Evolutionary conservation across 2,888 invertebrate genomes (phyloP), one percentile per base, ranked within the genome.

Genomic region (Pandemis cinnamomeana): DNA sequence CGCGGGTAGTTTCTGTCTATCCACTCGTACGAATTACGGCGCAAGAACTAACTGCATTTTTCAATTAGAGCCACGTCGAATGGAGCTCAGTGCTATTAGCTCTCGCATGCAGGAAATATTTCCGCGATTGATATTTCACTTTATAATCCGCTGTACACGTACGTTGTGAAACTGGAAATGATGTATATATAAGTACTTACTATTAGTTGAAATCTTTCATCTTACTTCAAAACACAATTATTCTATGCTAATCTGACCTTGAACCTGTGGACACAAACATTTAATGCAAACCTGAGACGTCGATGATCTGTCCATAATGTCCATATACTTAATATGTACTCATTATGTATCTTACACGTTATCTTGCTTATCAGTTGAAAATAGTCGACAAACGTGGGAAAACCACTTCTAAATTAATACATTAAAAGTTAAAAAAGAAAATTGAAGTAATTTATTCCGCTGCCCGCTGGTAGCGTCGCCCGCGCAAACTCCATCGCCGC

Each of bases 41-140:
- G 78, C 80, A 83, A 82, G 78, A 83, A 83, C 83, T 82, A 85
- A 86, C 84, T 85, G 83, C 80, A 82, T 83, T 86, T 85, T 85
- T 81, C 83, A 86, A 86, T 87, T 85, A 87, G 82, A 80, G 76
- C 75, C 78, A 80, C 82, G 83, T 83, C 82, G 79, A 82, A 80
- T 76, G 77, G 78, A 44, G 72, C 27, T 48, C 46, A 64, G 27
- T 20, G 58, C 64, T 58, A 46, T 68, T 63, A 64, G 58, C 58
- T 44, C 60, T 66, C 60, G 11, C 60, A 15, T 70, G 66, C 66
- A 42, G 44, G 64, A 69, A 70, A 60, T 69, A 70, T 73, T 70
- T 69, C 64, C 20, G 63, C 69, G 48, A 63, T 68, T 63, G 55
- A 20, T 72, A 62, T 27, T 61, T 46, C 53, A 27, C 61, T 48